A percentile compares a stretch with the other conserved stretches of the same genome.
These are phyloP conservation scores for Acrocephalus scirpaceus DNA, from an alignment of 2,797 vertebrate species.

Conservation along the genomic window DNA sequence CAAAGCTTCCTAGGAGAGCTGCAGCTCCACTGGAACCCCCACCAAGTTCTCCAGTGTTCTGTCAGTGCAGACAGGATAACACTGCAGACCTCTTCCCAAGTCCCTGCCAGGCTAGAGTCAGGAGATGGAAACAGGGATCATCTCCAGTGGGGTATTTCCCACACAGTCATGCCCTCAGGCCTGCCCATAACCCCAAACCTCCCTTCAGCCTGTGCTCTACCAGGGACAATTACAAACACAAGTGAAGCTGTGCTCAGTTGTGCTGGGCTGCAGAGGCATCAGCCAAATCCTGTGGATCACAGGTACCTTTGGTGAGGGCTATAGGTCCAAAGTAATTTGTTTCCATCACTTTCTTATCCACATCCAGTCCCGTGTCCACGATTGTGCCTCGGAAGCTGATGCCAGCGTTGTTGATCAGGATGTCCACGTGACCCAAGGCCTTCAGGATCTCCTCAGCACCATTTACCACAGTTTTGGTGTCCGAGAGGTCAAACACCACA, in stretches of 20 bases:
- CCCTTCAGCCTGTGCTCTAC: neutral
- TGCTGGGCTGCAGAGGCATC: neutral
- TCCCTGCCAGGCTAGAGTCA: neutral
- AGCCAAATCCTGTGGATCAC: neutral
- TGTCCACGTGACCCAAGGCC: constrained; percentile 85
- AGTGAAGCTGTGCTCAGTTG: neutral
- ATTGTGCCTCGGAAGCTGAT: constrained; percentile 93
- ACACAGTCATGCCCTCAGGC: neutral
- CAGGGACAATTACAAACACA: neutral
- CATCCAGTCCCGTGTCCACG: constrained; percentile 83
- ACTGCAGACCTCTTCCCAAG: neutral
- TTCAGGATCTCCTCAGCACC: constrained; percentile 88
- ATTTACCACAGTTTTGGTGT: constrained; percentile 70
- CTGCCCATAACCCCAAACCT: neutral
- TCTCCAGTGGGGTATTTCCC: neutral
- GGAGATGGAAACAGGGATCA: neutral
- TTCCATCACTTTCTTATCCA: constrained; percentile 94
- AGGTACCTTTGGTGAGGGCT: constrained; percentile 93
- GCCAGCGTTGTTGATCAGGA: constrained; percentile 95
- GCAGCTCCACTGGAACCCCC: neutral
- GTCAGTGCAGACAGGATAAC: neutral
- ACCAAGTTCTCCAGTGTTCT: neutral
- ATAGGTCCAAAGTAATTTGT: constrained; percentile 97
- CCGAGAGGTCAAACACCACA: constrained; percentile 88
- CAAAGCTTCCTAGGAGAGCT: neutral